Evolutionary conservation across 1,140 invertebrate species (phyloP).

Genomic region (Drosophila pectinifera): DNA sequence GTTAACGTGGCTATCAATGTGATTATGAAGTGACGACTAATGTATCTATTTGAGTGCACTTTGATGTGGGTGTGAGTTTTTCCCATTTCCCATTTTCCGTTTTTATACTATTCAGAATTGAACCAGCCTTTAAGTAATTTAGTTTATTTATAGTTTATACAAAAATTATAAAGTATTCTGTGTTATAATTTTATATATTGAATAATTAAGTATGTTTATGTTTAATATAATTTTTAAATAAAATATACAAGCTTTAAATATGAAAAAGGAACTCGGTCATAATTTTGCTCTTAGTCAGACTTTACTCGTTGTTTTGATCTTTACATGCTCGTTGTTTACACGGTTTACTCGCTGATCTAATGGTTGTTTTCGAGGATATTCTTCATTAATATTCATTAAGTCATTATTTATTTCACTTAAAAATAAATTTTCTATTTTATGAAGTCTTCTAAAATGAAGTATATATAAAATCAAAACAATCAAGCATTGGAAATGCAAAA

Average conservation of each 20-base stretch:
- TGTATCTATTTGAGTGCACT: conserved; percentile 52
- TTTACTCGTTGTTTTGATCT: background rate
- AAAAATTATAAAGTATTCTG: background rate
- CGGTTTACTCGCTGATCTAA: background rate
- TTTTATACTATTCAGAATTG: too few species aligned
- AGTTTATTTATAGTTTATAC: background rate
- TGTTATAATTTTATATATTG: background rate
- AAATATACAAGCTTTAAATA: too few species aligned
- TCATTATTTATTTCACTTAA: too few species aligned
- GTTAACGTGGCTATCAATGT: conserved; percentile 58
- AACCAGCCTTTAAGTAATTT: background rate
- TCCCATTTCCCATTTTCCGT: background rate
- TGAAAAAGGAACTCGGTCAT: too few species aligned
- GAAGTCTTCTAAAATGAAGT: too few species aligned
- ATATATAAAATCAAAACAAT: too few species aligned
- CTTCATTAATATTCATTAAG: too few species aligned
- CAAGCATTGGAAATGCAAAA: too few species aligned
- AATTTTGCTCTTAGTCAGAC: too few species aligned
- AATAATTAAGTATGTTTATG: background rate
- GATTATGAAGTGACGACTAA: conserved; percentile 71
- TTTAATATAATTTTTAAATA: too few species aligned
- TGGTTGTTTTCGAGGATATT: background rate
- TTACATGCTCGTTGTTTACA: background rate
- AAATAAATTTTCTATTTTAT: too few species aligned
- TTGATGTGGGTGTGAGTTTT: background rate